These are phyloP conservation scores for Pherbina coryleti DNA, from an alignment of 2,888 invertebrate genomes.

Conservation along the genomic window DNA sequence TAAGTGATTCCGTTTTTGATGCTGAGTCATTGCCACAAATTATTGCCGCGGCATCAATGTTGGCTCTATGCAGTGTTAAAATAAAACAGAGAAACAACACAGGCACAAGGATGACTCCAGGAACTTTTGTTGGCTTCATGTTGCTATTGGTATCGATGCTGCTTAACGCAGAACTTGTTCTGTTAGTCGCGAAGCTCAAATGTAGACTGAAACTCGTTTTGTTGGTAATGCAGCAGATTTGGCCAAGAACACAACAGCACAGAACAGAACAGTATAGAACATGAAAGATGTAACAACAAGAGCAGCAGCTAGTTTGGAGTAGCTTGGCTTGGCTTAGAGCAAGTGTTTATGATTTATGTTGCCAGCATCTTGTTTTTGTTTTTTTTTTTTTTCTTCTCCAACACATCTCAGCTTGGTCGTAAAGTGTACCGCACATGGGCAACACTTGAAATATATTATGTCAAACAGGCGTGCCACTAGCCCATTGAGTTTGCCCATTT, in stretches of 20 bases:
- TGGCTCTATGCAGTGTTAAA: not conserved
- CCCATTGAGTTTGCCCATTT: not conserved
- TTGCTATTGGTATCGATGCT: not conserved
- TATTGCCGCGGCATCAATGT: slow-evolving; percentile 32
- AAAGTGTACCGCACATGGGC: not conserved
- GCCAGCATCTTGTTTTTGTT: not conserved
- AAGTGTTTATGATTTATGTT: slow-evolving; percentile 1
- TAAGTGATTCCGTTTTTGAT: not conserved
- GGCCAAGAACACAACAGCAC: not conserved
- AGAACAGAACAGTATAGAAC: not conserved
- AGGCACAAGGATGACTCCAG: not conserved
- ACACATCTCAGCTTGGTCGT: not conserved
- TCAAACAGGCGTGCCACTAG: not conserved
- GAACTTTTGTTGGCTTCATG: slow-evolving; percentile 9
- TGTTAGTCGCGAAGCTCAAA: slow-evolving; percentile 49
- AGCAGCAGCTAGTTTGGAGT: not conserved
- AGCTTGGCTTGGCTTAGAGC: slow-evolving; percentile 18
- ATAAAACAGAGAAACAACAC: not conserved
- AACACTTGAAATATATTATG: not conserved
- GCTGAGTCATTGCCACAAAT: slow-evolving; percentile 27
- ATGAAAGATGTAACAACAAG: not conserved
- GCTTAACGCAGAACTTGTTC: slow-evolving; percentile 26
- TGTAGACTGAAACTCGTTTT: slow-evolving; percentile 58
- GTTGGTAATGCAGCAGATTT: slow-evolving; percentile 40
- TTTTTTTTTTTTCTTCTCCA: no score